A percentile compares a stretch with the other conserved stretches of the same genome.
These are phyloP conservation scores for Peromyscus maniculatus DNA, from an alignment of 2,113 vertebrate species.

Conservation along the genomic window DNA sequence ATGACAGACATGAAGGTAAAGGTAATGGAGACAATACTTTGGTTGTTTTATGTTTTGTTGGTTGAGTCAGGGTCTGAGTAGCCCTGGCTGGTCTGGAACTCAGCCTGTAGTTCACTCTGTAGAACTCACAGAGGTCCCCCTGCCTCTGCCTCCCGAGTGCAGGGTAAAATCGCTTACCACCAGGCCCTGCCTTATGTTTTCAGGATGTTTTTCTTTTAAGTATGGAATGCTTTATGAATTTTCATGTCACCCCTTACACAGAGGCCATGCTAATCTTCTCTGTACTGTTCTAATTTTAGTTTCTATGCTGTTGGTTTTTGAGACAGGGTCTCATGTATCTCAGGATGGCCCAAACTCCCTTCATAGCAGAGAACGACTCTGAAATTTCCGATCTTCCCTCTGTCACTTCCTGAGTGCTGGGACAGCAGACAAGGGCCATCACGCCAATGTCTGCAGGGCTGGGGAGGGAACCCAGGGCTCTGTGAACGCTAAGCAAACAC, in stretches of 20 bases:
- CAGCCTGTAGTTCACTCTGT: not conserved
- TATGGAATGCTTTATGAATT: not conserved
- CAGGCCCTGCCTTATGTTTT: not conserved
- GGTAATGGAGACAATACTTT: not conserved
- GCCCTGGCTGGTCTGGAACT: not conserved
- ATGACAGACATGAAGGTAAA: fast-evolving
- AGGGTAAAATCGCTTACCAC: not conserved
- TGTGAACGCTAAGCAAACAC: too few species aligned
- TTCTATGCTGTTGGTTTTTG: not conserved
- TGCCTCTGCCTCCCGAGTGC: not conserved
- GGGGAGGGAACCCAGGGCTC: too few species aligned
- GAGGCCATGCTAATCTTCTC: not conserved
- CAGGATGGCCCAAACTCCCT: not conserved
- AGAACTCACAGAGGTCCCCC: not conserved
- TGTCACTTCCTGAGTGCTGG: not conserved
- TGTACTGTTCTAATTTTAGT: not conserved
- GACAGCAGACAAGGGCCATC: not conserved
- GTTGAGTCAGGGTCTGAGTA: not conserved
- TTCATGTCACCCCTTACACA: not conserved
- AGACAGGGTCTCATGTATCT: not conserved
- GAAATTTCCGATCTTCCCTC: not conserved
- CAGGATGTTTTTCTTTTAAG: not conserved
- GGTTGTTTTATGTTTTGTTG: not conserved
- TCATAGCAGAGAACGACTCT: not conserved
- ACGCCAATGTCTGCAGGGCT: not conserved